Conservation (phyloP, 2,888 invertebrate genomes). For the Acrobasis consociella region DNA sequence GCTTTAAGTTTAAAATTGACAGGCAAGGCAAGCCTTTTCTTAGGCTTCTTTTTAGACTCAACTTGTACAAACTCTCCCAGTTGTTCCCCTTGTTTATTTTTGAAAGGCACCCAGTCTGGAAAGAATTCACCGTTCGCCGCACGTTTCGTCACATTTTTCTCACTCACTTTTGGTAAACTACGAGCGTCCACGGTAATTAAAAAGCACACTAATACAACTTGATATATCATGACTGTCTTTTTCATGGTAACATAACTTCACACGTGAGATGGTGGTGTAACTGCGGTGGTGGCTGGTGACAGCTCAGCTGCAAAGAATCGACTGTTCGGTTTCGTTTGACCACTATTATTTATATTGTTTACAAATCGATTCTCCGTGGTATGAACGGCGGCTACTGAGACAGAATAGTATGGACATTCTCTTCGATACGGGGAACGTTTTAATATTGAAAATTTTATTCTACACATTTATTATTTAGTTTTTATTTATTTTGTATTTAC, state of each 20-base stretch:
- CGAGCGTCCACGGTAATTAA: constrained; percentile 48
- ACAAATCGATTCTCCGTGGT: constrained; percentile 66
- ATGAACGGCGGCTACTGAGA: constrained; percentile 40
- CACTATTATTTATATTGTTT: constrained; percentile 81
- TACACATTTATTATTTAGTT: no score
- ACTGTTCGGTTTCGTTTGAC: constrained; percentile 63
- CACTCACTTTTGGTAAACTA: constrained; percentile 60
- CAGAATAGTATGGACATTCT: constrained; percentile 55
- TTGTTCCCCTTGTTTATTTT: constrained; percentile 68
- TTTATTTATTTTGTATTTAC: no score
- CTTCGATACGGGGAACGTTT: no score
- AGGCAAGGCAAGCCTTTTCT: constrained; percentile 68
- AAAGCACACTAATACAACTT: constrained; percentile 25
- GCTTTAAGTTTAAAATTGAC: constrained; percentile 61
- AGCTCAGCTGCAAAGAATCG: constrained; percentile 54
- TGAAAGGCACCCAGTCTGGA: constrained; percentile 77
- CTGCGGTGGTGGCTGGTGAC: constrained; percentile 33
- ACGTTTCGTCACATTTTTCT: constrained; percentile 60
- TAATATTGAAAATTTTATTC: no score
- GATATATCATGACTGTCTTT: constrained; percentile 19
- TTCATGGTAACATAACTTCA: constrained; percentile 32
- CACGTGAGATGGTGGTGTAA: constrained; percentile 21
- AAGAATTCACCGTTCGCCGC: constrained; percentile 57
- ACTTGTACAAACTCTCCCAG: constrained; percentile 64
- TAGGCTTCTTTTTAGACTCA: constrained; percentile 56